Percentiles rank a stretch among this genome's conserved stretches.
Conservation (phyloP, 2,113 vertebrate genomes). For the Hyla sarda region DNA sequence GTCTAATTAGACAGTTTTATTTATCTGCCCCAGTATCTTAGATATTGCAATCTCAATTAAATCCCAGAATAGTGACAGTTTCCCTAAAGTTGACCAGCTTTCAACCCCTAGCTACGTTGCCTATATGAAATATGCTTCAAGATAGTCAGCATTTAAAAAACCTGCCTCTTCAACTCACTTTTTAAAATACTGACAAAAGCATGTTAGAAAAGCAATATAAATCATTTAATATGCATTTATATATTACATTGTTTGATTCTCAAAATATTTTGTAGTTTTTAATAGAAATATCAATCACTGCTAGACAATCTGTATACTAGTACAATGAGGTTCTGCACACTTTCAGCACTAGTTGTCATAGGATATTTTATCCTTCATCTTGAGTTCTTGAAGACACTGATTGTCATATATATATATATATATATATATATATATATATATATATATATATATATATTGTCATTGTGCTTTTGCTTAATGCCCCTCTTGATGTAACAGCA, state of each 20-base stretch:
- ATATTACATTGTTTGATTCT: constrained; percentile 58
- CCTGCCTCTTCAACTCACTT: too few relatives aligned
- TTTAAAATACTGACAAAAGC: constrained; percentile 7
- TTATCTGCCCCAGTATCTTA: too few relatives aligned
- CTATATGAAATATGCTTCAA: too few relatives aligned
- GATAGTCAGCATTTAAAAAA: too few relatives aligned
- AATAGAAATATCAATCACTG: constrained; percentile 61
- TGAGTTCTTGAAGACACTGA: constrained; percentile 70
- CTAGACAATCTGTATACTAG: constrained; percentile 63
- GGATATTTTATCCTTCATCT: constrained; percentile 58
- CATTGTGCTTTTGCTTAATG: constrained; percentile 82
- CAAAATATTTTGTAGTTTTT: constrained; percentile 51
- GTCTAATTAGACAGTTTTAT: too few relatives aligned
- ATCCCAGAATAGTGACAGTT: too few relatives aligned
- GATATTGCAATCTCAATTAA: too few relatives aligned
- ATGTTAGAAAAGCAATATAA: constrained; percentile 55
- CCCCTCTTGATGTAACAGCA: constrained; percentile 72
- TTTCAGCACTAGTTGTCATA: constrained; percentile 53
- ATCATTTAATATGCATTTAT: constrained; percentile 55
- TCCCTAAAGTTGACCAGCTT: too few relatives aligned
- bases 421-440: constrained; percentile 30
- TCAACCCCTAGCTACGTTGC: too few relatives aligned
- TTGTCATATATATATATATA: constrained; percentile 70
- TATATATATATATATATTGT: constrained; percentile 61
- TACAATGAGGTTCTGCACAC: constrained; percentile 49